Conservation (phyloP, 1,140 invertebrate genomes). For the Nephila pilipes region DNA sequence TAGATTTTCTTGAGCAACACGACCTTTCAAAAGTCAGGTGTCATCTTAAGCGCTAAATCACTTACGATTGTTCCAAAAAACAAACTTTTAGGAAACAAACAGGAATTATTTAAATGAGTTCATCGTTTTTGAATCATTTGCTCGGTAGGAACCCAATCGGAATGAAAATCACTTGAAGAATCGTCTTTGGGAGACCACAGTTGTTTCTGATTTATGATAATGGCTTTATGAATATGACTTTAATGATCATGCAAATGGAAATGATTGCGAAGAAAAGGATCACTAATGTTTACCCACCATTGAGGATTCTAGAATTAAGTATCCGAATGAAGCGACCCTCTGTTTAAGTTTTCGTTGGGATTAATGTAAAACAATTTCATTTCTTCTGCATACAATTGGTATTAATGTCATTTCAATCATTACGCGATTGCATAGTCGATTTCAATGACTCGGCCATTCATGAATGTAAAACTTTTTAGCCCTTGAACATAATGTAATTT, state of each 20-base stretch:
- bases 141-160: conserved; percentile 18
- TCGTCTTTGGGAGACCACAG: conserved; percentile 38
- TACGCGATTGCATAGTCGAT: not conserved
- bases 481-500: not conserved
- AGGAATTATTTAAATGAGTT: conserved; percentile 70
- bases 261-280: conserved; percentile 36
- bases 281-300: conserved; percentile 45
- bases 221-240: conserved; percentile 76
- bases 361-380: conserved; percentile 54
- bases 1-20: not conserved
- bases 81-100: conserved; percentile 49
- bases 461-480: not conserved
- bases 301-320: conserved; percentile 31
- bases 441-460: not conserved
- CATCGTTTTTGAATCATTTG: conserved; percentile 45
- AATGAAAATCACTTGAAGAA: conserved; percentile 52
- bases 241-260: conserved; percentile 70
- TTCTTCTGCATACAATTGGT: conserved; percentile 37
- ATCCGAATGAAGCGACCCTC: conserved; percentile 15
- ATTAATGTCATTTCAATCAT: conserved; percentile 57
- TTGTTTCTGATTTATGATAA: conserved; percentile 76
- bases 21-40: not conserved
- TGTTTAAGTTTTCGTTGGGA: not conserved
- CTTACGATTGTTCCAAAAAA: conserved; percentile 40
- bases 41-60: conserved; percentile 16